phyloP scores from a whole-genome alignment of 2,797 vertebrate species.

The Mareca strepera region DNA sequence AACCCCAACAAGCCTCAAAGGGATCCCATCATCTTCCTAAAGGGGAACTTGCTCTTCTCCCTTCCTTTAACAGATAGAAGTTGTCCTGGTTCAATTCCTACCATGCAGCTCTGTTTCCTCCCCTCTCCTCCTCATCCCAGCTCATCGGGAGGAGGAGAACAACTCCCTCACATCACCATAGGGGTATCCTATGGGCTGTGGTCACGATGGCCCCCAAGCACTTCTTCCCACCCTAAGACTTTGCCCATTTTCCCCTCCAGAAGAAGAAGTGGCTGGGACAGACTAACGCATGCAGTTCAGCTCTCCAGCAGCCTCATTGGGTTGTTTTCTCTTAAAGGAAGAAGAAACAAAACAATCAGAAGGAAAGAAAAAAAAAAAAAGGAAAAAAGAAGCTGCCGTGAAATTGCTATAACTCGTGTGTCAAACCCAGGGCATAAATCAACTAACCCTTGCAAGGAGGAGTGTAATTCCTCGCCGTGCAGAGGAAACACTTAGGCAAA shows the following conservation, averaged over 20 bases:
- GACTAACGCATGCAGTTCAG: background rate
- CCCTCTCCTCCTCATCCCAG: background rate
- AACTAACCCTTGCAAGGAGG: background rate
- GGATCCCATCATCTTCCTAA: background rate
- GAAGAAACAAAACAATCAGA: background rate
- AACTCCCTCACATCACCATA: rapidly evolving
- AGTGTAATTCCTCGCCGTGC: background rate
- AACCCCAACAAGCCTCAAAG: background rate
- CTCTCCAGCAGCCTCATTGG: background rate
- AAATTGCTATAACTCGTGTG: background rate
- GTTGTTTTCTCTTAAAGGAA: background rate
- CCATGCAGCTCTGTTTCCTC: rapidly evolving
- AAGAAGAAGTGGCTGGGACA: background rate
- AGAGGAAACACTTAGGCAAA: background rate
- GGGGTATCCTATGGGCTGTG: background rate
- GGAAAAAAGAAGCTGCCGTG: background rate
- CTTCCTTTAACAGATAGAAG: background rate
- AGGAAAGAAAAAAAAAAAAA: background rate
- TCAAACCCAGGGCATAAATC: background rate
- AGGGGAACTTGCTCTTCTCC: background rate
- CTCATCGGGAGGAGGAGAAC: background rate
- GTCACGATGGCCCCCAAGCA: background rate
- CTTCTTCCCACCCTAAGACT: background rate
- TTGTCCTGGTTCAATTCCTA: background rate
- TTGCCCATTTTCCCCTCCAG: rapidly evolving